Evolutionary conservation across 2,113 vertebrate species (phyloP).

Genomic region (Bucco capensis): DNA sequence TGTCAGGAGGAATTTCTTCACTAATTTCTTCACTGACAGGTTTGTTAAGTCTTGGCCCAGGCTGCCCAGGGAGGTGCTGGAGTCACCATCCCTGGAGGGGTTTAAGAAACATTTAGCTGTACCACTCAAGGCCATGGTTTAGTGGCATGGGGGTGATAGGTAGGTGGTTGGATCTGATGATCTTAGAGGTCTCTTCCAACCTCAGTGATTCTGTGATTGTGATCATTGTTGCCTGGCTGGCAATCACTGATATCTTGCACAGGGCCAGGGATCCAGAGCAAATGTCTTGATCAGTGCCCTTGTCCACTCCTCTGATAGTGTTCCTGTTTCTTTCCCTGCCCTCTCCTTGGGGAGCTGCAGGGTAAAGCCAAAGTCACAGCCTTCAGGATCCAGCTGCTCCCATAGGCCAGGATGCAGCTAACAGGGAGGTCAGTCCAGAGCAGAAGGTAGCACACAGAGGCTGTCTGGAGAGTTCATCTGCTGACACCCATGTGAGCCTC

Average conservation of each 20-base stretch:
- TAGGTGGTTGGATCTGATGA: no score
- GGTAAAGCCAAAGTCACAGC: neutral
- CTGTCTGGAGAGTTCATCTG: neutral
- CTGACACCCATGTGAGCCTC: neutral
- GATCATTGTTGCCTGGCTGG: neutral
- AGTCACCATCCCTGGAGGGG: no score
- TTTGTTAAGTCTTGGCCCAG: no score
- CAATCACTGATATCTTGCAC: accelerated
- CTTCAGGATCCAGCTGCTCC: neutral
- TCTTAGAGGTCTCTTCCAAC: no score
- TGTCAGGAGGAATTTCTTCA: no score
- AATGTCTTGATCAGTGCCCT: neutral
- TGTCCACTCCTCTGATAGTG: neutral
- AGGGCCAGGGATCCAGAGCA: neutral
- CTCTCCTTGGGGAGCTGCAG: neutral
- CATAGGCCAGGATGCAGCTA: accelerated
- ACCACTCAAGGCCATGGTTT: no score
- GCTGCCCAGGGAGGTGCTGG: no score
- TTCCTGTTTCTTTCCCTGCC: neutral
- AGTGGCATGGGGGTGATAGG: no score
- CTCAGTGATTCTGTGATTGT: no score
- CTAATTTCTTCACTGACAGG: no score
- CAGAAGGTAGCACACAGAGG: neutral
- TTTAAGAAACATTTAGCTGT: no score
- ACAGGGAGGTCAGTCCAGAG: neutral